Evolutionary conservation across 2,888 invertebrate genomes (phyloP).

Genomic region (Aethes cnicana): DNA sequence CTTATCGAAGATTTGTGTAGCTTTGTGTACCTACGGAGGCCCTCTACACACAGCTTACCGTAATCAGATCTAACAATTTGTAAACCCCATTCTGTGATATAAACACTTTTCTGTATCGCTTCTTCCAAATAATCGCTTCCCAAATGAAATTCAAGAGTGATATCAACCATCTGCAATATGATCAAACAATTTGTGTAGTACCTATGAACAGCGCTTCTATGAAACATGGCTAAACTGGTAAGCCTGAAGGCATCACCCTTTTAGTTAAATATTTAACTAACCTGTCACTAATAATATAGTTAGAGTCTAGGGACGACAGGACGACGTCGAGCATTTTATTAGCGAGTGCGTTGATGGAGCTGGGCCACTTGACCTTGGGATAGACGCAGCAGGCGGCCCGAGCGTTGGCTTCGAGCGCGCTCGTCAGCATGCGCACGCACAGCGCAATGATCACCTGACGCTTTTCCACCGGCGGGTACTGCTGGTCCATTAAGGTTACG

Average conservation of each 20-base stretch:
- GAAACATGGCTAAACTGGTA: neutral
- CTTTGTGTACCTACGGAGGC: no score
- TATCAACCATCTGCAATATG: slow-evolving; percentile 57
- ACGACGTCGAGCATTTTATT: slow-evolving; percentile 51
- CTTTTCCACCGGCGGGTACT: slow-evolving; percentile 59
- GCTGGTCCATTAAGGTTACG: slow-evolving; percentile 52
- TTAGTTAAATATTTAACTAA: slow-evolving; percentile 32
- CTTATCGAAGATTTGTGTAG: no score
- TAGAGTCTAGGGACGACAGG: slow-evolving; percentile 50
- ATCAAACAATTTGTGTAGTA: neutral
- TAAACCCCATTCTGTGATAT: slow-evolving; percentile 60
- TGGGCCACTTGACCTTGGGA: slow-evolving; percentile 59
- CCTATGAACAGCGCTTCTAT: neutral
- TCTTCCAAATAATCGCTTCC: slow-evolving; percentile 68
- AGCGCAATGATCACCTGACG: slow-evolving; percentile 57
- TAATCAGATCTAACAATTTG: slow-evolving; percentile 66
- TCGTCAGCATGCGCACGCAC: slow-evolving; percentile 53
- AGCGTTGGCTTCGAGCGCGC: slow-evolving; percentile 37
- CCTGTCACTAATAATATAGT: slow-evolving; percentile 60
- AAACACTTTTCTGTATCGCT: slow-evolving; percentile 52
- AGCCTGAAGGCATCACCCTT: no score
- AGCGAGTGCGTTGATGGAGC: slow-evolving; percentile 44
- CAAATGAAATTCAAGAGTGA: slow-evolving; percentile 67
- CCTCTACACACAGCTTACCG: no score
- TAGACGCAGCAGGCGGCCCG: slow-evolving; percentile 56